Conservation (phyloP, 2,888 invertebrate genomes). For the Fabriciana adippe region DNA sequence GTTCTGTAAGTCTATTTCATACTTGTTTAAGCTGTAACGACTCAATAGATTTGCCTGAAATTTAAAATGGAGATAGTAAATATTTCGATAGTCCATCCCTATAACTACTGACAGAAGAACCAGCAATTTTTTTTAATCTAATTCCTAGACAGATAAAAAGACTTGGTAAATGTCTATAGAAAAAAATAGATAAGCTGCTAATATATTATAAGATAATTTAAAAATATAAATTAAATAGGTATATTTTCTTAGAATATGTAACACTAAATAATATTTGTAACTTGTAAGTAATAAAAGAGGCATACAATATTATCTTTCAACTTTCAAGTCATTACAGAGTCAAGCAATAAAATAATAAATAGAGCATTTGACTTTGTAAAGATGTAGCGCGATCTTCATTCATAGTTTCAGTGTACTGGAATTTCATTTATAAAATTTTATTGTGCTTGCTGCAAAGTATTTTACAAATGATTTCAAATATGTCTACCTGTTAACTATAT, state of each 20-base stretch:
- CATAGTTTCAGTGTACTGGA: conserved; percentile 7
- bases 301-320: not conserved
- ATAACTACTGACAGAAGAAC: no score
- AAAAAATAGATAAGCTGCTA: no score
- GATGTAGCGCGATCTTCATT: conserved; percentile 14
- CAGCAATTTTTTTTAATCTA: not conserved
- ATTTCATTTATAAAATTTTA: conserved; percentile 8
- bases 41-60: no score
- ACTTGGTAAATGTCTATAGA: not conserved
- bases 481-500: no score
- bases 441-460: not conserved
- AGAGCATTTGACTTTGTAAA: conserved; percentile 4
- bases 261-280: not conserved
- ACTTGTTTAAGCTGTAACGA: no score
- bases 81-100: no score
- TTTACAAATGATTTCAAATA: not conserved
- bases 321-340: conserved; percentile 1
- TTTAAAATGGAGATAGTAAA: no score
- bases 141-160: not conserved
- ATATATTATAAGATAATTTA: no score
- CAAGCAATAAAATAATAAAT: conserved; percentile 1
- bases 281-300: not conserved
- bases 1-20: no score
- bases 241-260: not conserved
- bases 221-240: no score